These are phyloP conservation scores for Helarctos malayanus DNA, from an alignment of 2,797 vertebrate genomes.

Conservation along the genomic window DNA sequence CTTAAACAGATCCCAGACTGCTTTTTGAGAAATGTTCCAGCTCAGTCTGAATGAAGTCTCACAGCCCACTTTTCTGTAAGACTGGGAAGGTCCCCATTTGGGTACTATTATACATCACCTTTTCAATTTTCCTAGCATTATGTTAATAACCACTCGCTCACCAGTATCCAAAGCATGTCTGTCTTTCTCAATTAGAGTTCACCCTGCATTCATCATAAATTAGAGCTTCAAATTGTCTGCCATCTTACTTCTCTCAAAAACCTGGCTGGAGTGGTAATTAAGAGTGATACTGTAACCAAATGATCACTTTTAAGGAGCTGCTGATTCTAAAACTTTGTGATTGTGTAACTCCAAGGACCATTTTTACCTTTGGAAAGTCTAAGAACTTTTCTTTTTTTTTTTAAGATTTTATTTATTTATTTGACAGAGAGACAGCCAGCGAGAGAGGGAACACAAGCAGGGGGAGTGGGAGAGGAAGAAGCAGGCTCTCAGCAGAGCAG, in stretches of 20 bases:
- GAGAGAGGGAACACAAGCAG: too few relatives aligned
- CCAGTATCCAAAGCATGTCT: not conserved
- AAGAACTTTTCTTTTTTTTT: not conserved
- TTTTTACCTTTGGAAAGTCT: conserved; percentile 21
- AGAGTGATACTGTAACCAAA: not conserved
- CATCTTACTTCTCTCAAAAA: not conserved
- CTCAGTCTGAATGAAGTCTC: not conserved
- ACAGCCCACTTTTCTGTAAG: not conserved
- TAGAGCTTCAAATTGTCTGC: not conserved
- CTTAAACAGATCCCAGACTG: not conserved
- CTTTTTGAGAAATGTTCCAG: not conserved
- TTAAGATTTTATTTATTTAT: too few relatives aligned
- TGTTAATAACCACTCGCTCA: conserved; percentile 36
- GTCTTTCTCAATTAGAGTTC: not conserved
- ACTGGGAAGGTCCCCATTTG: not conserved
- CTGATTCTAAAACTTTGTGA: not conserved
- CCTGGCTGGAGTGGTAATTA: not conserved
- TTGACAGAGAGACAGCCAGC: too few relatives aligned
- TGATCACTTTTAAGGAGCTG: not conserved
- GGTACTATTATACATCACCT: not conserved
- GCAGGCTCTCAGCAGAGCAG: too few relatives aligned
- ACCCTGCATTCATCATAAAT: conserved; percentile 29
- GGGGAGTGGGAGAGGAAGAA: too few relatives aligned
- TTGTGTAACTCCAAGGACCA: not conserved
- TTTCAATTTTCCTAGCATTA: not conserved